Evolutionary conservation across 2,113 vertebrate genomes (phyloP), one percentile per base, ranked within the genome.

Genomic region (Aythya baeri): DNA sequence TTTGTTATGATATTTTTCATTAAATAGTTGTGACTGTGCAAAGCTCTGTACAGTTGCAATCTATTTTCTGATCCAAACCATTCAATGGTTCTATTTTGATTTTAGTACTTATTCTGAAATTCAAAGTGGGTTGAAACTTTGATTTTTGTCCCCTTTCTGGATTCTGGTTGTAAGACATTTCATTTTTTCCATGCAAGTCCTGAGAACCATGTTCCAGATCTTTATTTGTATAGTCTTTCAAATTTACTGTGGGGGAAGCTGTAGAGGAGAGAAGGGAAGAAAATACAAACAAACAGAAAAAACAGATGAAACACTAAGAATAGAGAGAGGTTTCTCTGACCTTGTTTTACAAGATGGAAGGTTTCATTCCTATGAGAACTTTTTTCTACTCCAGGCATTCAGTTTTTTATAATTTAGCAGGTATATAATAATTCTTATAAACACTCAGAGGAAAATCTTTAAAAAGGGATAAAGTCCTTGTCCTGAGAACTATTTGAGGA

Each of bases 121-220:
- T 62, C 70, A 43, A 58, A 85, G 55, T 66, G 31, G 6, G 9
- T 41, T 75, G 65, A 75, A 89, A 75, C 66, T 95, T 94, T 79
- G 57, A 78, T 91, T 77, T 92, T 49, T 85, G 67, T 73, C 74
- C 67, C 26, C n/a, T 88, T 87, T 36, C 88, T 79, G 81, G 49
- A 87, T 54, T 95, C 77, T 93, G 54, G 22, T 92, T 66, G 89
- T 82, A 58, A 74, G 68, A 68, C 23, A 6, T 76, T 84, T 89
- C 38, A 41, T 41, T 41, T 13, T 80, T 94, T 49, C 50, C 21
- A 3, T 76, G 43, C 43, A 52, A 43, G 58, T 77, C 59, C 66
- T 85, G 78, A 92, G 74, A 94, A 38, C 54, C 12, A 3, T 61
- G 61, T 91, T 82, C 70, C 67, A 66, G n/a, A 88, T 77, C 63